Evolutionary conservation across 2,113 vertebrate species (phyloP), one percentile per base, ranked within the genome.

Genomic region (Capreolus pygargus): DNA sequence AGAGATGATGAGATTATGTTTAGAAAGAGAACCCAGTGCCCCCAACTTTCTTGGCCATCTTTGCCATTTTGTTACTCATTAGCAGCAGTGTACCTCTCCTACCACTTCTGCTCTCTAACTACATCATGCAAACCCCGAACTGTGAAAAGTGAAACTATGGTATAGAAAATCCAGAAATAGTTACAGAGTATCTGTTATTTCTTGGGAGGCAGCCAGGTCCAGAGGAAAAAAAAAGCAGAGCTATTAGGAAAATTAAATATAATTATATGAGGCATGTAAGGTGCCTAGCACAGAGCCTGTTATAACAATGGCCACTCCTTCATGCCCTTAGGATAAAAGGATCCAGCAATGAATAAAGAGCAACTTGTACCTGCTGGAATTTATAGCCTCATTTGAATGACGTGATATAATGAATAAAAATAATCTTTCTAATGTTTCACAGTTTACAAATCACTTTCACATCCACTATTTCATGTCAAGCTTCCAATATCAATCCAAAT

Each of bases 391-490:
- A 86, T 94, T 97, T 93, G 85, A 94, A 95, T 93, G 50, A 98
- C 97, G 86, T 96, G 55, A 94, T 89, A 50, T 55, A 86, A 91
- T 82, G 76, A 94, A 92, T 88, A 94, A 94, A 97, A 98, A 92
- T 87, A 97, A 95, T 85, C 91, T 96, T 87, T 95, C 45, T 88
- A 97, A 97, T 96, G 81, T 55, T 86, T 96, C 88, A 97, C 92
- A 97, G 93, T 97, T 98, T 97, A 97, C 81, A 92, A 94, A 88
- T 97, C 67, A 91, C 95, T 95, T 94, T 97, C 45, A 57, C 47
- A 95, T 82, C 47, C 78, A 94, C 87, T 93, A 86, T 95, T 96
- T 94, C 70, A 94, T 94, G 90, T 96, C 89, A 96, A 78, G 58
- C 43, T 97, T 96, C 70, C 74, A 92, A 57, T 81, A 83, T 88